Conservation (phyloP, 2,113 vertebrate genomes). For the Thomomys bottae region DNA sequence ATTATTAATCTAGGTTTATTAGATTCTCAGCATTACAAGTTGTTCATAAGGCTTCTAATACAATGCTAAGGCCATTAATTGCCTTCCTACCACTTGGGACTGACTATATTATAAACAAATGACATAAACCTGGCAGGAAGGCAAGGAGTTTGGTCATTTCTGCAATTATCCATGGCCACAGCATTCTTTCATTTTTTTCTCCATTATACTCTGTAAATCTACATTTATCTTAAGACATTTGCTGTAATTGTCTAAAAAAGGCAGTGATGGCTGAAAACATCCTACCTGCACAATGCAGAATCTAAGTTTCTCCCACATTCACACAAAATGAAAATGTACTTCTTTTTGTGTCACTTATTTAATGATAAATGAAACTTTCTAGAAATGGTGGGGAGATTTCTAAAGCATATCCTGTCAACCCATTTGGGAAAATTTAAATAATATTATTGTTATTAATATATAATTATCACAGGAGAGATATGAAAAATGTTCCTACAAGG, state of each 20-base stretch:
- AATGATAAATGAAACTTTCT: background rate
- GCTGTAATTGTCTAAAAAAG: background rate
- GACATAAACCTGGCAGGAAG: background rate
- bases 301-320: background rate
- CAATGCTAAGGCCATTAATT: background rate
- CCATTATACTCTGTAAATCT: background rate
- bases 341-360: background rate
- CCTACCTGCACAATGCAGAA: background rate
- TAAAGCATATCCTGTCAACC: background rate
- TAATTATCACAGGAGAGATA: background rate
- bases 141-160: background rate
- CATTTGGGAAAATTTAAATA: background rate
- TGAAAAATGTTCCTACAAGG: background rate
- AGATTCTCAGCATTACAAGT: background rate
- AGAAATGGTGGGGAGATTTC: background rate
- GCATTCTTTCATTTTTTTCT: background rate
- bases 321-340: background rate
- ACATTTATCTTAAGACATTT: background rate
- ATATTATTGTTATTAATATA: conserved; percentile 28
- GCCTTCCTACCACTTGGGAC: background rate
- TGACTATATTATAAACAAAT: background rate
- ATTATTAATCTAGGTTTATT: background rate
- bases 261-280: accelerated
- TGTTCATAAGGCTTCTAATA: background rate
- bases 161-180: background rate